Evolutionary conservation across 2,888 invertebrate species (phyloP).

Genomic region (Micoletzkya japonica): DNA sequence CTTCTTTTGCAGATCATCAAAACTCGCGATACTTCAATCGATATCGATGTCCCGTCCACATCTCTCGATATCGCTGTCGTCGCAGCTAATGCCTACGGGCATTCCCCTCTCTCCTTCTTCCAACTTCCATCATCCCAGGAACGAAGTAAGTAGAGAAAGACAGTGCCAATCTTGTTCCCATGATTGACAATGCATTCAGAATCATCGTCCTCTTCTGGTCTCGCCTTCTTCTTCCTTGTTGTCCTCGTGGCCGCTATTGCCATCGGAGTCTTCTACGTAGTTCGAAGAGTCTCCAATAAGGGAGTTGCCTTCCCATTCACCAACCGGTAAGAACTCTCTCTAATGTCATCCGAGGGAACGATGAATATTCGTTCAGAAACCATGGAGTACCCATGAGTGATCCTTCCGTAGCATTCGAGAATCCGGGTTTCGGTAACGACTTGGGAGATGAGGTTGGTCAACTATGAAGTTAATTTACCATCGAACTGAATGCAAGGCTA

Average conservation of each 20-base stretch:
- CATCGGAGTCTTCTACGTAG: slow-evolving; percentile 25
- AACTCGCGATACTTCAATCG: neutral
- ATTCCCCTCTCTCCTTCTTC: slow-evolving; percentile 38
- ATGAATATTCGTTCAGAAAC: neutral
- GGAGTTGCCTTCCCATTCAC: neutral
- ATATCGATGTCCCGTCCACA: slow-evolving; percentile 4
- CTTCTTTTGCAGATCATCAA: neutral
- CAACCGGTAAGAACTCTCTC: slow-evolving; percentile 4
- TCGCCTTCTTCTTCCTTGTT: slow-evolving; percentile 30
- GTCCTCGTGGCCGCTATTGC: slow-evolving; percentile 27
- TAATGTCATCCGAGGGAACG: neutral
- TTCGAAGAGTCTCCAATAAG: too few species aligned
- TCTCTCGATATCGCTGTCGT: slow-evolving; percentile 40
- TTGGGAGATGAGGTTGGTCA: slow-evolving; percentile 4
- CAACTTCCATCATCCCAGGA: slow-evolving; percentile 26
- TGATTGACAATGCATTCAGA: neutral
- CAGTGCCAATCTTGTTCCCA: neutral
- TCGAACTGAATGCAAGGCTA: too few species aligned
- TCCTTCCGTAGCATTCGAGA: slow-evolving; percentile 49
- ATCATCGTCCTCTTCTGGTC: neutral
- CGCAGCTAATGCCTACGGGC: slow-evolving; percentile 46
- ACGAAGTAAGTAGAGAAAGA: neutral
- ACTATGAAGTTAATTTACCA: neutral
- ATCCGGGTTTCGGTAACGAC: slow-evolving; percentile 41
- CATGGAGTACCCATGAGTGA: slow-evolving; percentile 31